phyloP scores from a whole-genome alignment of 2,888 invertebrate species.

The Andrena bucephala region DNA sequence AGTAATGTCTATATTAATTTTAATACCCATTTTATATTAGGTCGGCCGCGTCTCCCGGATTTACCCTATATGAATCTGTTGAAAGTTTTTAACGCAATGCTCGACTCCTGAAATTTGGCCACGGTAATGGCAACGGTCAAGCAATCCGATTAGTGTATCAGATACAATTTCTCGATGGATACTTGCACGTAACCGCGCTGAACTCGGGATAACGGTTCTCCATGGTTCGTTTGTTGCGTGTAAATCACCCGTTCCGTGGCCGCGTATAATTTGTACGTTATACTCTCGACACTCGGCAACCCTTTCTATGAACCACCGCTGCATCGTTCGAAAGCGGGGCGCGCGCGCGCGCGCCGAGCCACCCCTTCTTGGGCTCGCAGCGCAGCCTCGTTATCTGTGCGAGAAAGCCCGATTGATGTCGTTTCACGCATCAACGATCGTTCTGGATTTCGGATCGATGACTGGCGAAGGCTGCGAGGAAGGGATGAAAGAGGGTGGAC shows the following conservation, averaged over 20 bases:
- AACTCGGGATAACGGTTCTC: conserved; percentile 55
- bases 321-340: conserved; percentile 34
- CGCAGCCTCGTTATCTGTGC: conserved; percentile 55
- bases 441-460: conserved; percentile 42
- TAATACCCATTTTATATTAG: too few relatives aligned
- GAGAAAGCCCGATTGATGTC: conserved; percentile 54
- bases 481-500: conserved; percentile 10
- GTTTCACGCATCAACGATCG: conserved; percentile 51
- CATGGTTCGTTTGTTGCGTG: conserved; percentile 59
- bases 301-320: conserved; percentile 52
- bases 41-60: too few relatives aligned
- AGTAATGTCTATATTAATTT: too few relatives aligned
- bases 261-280: conserved; percentile 62
- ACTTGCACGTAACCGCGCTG: conserved; percentile 50
- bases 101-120: conserved; percentile 25
- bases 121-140: conserved; percentile 49
- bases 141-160: conserved; percentile 56
- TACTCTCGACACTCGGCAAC: conserved; percentile 53
- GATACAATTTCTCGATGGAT: conserved; percentile 57
- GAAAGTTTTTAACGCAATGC: conserved; percentile 7
- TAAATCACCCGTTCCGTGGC: conserved; percentile 63
- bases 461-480: not conserved
- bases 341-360: not conserved
- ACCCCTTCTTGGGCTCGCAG: conserved; percentile 23
- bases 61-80: not conserved